These are phyloP conservation scores for Heliconius charithonia DNA, from an alignment of 2,888 invertebrate genomes.

Conservation along the genomic window DNA sequence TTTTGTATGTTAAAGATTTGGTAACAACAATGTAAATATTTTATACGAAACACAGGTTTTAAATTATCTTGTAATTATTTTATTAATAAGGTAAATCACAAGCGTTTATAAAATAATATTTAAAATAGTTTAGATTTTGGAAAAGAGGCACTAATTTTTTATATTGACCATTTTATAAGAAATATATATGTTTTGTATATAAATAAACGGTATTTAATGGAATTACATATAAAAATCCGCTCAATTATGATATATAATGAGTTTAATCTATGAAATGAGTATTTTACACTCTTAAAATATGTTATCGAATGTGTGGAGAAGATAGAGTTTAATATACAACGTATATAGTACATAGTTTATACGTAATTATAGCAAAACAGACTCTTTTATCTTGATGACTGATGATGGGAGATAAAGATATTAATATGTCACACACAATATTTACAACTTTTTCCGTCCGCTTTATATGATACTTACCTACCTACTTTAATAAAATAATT, in stretches of 20 bases:
- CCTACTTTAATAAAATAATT: neutral
- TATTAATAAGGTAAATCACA: neutral
- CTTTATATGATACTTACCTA: neutral
- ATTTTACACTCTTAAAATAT: slow-evolving; percentile 2
- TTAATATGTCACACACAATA: slow-evolving; percentile 22
- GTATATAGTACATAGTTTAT: slow-evolving; percentile 11
- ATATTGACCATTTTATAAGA: neutral
- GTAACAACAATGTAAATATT: neutral
- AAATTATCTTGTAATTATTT: neutral
- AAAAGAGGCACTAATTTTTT: neutral
- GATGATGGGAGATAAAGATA: slow-evolving; percentile 50
- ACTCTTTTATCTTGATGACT: slow-evolving; percentile 67
- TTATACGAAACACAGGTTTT: neutral
- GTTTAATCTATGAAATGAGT: neutral
- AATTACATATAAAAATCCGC: neutral
- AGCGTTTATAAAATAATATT: no score
- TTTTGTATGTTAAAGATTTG: neutral
- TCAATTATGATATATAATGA: neutral
- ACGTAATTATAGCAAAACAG: slow-evolving; percentile 51
- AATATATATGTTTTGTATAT: neutral
- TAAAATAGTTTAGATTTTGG: no score
- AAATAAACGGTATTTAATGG: neutral
- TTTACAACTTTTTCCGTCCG: slow-evolving; percentile 3
- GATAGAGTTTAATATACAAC: slow-evolving; percentile 9
- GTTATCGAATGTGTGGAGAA: slow-evolving; percentile 8